A percentile compares a stretch with the other conserved stretches of the same genome.
Conservation (phyloP, 2,888 invertebrate genomes). For the Cephus nigrinus region DNA sequence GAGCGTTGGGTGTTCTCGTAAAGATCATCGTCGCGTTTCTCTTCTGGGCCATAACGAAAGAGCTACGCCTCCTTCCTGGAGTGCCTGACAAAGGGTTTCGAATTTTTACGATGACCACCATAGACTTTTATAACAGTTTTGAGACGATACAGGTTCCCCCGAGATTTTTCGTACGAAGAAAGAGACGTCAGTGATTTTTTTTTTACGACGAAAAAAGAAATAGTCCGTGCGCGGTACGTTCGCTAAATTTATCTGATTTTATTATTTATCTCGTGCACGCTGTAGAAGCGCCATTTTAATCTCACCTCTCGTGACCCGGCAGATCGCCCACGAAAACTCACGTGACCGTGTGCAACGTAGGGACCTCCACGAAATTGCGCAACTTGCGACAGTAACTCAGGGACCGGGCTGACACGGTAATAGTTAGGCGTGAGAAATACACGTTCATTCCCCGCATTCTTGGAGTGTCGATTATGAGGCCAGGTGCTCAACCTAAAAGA, state of each 20-base stretch:
- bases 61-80: not conserved
- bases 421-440: conserved; percentile 42
- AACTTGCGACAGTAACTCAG: conserved; percentile 25
- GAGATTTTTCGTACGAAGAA: not conserved
- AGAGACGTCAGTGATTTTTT: not conserved
- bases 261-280: not conserved
- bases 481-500: conserved; percentile 9
- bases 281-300: not conserved
- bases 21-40: not conserved
- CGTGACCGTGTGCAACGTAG: not conserved
- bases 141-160: not conserved
- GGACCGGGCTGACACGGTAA: conserved; percentile 30
- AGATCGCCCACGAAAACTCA: not conserved
- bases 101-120: not conserved
- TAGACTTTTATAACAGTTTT: not conserved
- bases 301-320: not conserved
- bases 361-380: not conserved
- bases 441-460: conserved; percentile 19
- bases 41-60: not conserved
- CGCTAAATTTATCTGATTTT: not conserved
- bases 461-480: conserved; percentile 15
- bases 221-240: not conserved
- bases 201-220: not conserved
- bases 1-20: not conserved
- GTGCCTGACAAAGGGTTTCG: not conserved